phyloP scores from a whole-genome alignment of 1,140 invertebrate genomes.

The Aporrectodea caliginosa region DNA sequence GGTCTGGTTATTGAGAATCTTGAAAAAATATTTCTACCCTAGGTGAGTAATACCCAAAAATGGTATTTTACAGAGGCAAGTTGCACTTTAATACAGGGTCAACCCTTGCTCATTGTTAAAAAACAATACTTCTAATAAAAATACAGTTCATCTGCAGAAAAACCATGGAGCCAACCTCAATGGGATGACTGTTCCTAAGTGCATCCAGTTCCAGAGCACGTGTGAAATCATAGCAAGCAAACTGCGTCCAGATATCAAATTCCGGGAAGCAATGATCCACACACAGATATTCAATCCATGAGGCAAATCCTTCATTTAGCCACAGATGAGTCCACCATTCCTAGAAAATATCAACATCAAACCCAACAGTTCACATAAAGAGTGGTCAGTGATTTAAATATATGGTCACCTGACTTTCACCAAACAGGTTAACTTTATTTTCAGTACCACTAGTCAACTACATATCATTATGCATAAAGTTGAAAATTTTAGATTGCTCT shows the following conservation, averaged over 20 bases:
- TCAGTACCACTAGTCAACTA: too few relatives aligned
- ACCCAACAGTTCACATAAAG: constrained; percentile 16
- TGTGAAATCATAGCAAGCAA: constrained; percentile 51
- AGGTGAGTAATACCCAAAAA: too few relatives aligned
- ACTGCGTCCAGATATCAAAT: constrained; percentile 59
- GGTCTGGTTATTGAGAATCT: too few relatives aligned
- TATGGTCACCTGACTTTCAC: too few relatives aligned
- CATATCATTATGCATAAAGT: too few relatives aligned
- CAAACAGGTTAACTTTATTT: too few relatives aligned
- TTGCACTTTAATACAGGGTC: too few relatives aligned
- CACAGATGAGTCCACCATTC: constrained; percentile 58
- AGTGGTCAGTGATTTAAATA: too few relatives aligned
- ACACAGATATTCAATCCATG: constrained; percentile 58
- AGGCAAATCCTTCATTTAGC: constrained; percentile 57
- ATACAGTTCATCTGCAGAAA: not conserved
- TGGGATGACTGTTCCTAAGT: constrained; percentile 56
- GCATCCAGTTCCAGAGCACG: constrained; percentile 54
- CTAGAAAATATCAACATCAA: constrained; percentile 35
- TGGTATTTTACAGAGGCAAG: too few relatives aligned
- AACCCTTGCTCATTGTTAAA: too few relatives aligned
- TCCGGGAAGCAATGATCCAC: constrained; percentile 58
- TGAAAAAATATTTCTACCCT: too few relatives aligned
- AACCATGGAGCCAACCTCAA: constrained; percentile 45
- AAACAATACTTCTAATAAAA: not conserved
- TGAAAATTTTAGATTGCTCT: too few relatives aligned